Evolutionary conservation across 2,888 invertebrate genomes (phyloP).

Genomic region (Synergus gifuensis): DNA sequence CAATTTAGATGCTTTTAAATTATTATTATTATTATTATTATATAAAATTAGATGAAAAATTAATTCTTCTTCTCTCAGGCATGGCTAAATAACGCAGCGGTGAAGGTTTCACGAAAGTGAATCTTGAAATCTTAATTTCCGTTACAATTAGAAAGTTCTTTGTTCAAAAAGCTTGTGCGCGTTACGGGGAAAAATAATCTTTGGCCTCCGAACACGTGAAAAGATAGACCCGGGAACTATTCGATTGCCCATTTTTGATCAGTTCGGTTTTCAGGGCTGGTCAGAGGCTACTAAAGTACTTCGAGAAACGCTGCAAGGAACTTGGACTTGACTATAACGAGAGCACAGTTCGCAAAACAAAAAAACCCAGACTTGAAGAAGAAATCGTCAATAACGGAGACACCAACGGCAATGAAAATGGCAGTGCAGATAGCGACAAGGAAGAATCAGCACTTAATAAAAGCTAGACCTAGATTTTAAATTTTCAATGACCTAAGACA

Average conservation of each 20-base stretch:
- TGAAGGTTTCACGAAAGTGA: neutral
- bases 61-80: neutral
- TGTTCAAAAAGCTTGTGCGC: neutral
- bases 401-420: conserved; percentile 71
- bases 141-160: neutral
- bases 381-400: conserved; percentile 72
- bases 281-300: conserved; percentile 84
- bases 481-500: neutral
- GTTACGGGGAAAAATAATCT: conserved; percentile 62
- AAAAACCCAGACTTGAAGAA: conserved; percentile 63
- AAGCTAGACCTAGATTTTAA: conserved; percentile 54
- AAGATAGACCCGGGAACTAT: conserved; percentile 39
- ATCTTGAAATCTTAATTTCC: neutral
- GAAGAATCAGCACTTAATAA: conserved; percentile 57
- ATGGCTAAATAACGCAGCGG: neutral
- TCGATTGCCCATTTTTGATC: conserved; percentile 64
- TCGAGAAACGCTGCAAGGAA: conserved; percentile 86
- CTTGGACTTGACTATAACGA: conserved; percentile 79
- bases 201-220: conserved; percentile 75
- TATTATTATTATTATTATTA: too few relatives aligned
- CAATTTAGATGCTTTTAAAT: neutral
- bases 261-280: conserved; percentile 84
- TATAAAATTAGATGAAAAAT: neutral
- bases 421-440: conserved; percentile 72
- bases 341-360: conserved; percentile 28